Percentiles rank a stretch among this genome's conserved stretches.
Conservation (phyloP, 30 jellyfish, hydroid and myxozoan genomes). For the Aurelia coerulea region DNA sequence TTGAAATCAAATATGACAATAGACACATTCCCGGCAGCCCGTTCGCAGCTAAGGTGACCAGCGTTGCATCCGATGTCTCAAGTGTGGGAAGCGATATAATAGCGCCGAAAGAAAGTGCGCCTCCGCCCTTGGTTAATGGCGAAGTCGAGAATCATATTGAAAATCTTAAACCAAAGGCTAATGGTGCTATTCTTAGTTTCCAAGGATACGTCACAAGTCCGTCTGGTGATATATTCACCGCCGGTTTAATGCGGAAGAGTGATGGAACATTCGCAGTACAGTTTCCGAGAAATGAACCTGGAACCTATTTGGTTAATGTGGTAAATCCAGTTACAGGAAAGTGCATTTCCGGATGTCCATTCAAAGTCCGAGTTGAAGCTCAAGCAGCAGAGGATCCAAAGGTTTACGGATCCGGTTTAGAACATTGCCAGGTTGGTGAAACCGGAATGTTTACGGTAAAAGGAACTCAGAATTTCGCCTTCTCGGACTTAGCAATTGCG, state of each 20-base stretch:
- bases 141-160: slow-evolving; percentile 19
- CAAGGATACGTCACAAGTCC: slow-evolving; percentile 77
- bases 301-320: slow-evolving; percentile 71
- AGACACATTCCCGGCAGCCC: slow-evolving; percentile 93
- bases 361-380: slow-evolving; percentile 68
- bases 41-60: slow-evolving; percentile 59
- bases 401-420: slow-evolving; percentile 76
- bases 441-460: slow-evolving; percentile 72
- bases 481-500: slow-evolving; percentile 70
- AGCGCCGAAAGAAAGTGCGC: not conserved
- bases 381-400: slow-evolving; percentile 53
- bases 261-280: slow-evolving; percentile 77
- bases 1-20: slow-evolving; percentile 77
- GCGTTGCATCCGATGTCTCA: not conserved
- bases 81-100: not conserved
- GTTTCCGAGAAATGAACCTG: slow-evolving; percentile 75
- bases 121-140: slow-evolving; percentile 39
- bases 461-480: slow-evolving; percentile 51
- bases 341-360: slow-evolving; percentile 77
- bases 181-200: slow-evolving; percentile 16
- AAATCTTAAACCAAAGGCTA: not conserved
- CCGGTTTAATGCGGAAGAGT: slow-evolving; percentile 38
- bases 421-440: slow-evolving; percentile 63
- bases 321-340: slow-evolving; percentile 65
- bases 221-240: slow-evolving; percentile 70